phyloP scores from a whole-genome alignment of 2,113 vertebrate species.

The Steatornis caripensis region DNA sequence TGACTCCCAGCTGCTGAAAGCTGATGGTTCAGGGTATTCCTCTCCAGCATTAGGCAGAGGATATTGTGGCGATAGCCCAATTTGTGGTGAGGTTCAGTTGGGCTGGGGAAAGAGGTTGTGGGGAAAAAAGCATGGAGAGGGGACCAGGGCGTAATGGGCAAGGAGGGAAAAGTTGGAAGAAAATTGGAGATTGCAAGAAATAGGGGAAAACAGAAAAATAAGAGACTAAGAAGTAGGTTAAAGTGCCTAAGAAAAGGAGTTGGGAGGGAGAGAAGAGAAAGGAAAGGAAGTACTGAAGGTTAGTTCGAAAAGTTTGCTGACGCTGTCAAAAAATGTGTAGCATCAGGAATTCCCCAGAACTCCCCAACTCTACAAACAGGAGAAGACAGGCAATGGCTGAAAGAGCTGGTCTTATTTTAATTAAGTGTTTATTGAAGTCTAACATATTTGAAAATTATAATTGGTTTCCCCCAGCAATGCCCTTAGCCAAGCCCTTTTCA shows the following conservation, averaged over 20 bases:
- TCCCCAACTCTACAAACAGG: slow-evolving; percentile 5
- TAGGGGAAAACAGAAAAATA: not conserved
- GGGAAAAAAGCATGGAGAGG: not conserved
- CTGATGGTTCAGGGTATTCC: not conserved
- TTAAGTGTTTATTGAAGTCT: slow-evolving; percentile 64
- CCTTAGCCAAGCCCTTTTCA: slow-evolving; percentile 39
- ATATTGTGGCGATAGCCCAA: not conserved
- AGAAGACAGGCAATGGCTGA: slow-evolving; percentile 28
- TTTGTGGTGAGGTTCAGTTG: not conserved
- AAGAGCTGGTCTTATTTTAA: slow-evolving; percentile 43
- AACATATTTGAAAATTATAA: slow-evolving; percentile 63
- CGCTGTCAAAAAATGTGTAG: not conserved
- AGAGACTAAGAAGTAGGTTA: slow-evolving; percentile 8
- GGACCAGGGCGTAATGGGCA: not conserved
- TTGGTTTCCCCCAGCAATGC: slow-evolving; percentile 55
- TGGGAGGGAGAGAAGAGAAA: not conserved
- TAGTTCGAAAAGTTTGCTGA: slow-evolving; percentile 48
- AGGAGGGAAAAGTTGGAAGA: not conserved
- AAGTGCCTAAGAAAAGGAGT: not conserved
- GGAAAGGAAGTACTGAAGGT: slow-evolving; percentile 1
- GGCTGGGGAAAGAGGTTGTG: not conserved
- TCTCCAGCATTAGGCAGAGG: not conserved
- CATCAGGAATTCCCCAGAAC: slow-evolving; percentile 56
- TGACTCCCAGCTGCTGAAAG: not conserved
- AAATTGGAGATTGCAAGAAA: not conserved